Evolutionary conservation across 2,797 vertebrate genomes (phyloP).

Genomic region (Epinephelus malabaricus): DNA sequence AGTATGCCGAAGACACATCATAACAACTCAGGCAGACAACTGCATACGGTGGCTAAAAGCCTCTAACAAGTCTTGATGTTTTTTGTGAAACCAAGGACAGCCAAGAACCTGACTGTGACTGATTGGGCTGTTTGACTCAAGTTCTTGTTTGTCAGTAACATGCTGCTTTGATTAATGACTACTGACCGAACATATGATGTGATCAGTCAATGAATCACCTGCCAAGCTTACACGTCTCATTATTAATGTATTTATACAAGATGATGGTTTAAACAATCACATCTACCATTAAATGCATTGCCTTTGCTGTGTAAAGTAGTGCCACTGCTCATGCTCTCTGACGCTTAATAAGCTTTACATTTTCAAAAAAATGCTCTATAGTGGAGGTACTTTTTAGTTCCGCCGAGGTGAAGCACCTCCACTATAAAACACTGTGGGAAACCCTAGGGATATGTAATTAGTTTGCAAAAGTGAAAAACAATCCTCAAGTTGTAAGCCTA

Average conservation of each 20-base stretch:
- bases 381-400: neutral
- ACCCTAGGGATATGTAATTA: constrained; percentile 14
- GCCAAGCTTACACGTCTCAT: neutral
- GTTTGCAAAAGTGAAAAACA: constrained; percentile 1
- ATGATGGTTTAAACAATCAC: neutral
- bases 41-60: neutral
- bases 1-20: too few species aligned
- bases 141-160: neutral
- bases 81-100: neutral
- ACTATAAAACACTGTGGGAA: neutral
- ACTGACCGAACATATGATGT: neutral
- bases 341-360: neutral
- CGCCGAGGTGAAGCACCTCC: neutral
- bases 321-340: neutral
- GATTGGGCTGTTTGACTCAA: neutral
- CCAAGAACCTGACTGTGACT: neutral
- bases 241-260: neutral
- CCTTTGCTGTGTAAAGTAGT: neutral
- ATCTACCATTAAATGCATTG: neutral
- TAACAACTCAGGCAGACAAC: neutral
- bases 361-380: neutral
- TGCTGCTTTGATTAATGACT: neutral
- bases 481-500: neutral
- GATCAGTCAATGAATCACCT: neutral
- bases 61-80: neutral